A percentile compares a stretch with the other conserved stretches of the same genome.
Conservation (phyloP, 1,140 invertebrate genomes). For the Hermatobates lingyangjiaoensis region DNA sequence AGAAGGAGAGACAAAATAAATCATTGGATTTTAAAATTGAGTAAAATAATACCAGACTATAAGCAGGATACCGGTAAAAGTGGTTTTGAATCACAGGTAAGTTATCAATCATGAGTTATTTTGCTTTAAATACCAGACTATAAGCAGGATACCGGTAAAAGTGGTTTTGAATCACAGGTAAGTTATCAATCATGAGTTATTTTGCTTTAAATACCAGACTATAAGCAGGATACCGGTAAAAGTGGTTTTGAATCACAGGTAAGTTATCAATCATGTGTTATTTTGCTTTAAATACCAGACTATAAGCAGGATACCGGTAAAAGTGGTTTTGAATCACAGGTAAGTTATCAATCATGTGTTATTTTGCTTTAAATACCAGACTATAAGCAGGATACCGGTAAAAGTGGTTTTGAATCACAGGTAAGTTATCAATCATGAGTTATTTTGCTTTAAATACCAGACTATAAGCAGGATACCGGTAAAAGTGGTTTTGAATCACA, state of each 20-base stretch:
- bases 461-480: too few relatives aligned
- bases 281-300: constrained; percentile 30
- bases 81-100: constrained; percentile 32
- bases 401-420: too few relatives aligned
- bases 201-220: constrained; percentile 30
- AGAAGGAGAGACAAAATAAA: constrained; percentile 46
- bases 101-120: not conserved
- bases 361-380: too few relatives aligned
- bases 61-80: constrained; percentile 27
- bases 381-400: too few relatives aligned
- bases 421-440: too few relatives aligned
- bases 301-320: constrained; percentile 29
- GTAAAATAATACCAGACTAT: constrained; percentile 36
- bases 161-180: constrained; percentile 32
- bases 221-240: constrained; percentile 28
- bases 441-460: too few relatives aligned
- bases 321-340: constrained; percentile 30
- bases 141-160: constrained; percentile 28
- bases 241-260: constrained; percentile 31
- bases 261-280: constrained; percentile 11
- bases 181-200: constrained; percentile 4
- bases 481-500: too few relatives aligned
- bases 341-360: constrained; percentile 18
- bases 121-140: constrained; percentile 30
- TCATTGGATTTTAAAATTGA: constrained; percentile 50